These are phyloP conservation scores for Anorthoa munda DNA, from an alignment of 2,888 invertebrate genomes.

Conservation along the genomic window DNA sequence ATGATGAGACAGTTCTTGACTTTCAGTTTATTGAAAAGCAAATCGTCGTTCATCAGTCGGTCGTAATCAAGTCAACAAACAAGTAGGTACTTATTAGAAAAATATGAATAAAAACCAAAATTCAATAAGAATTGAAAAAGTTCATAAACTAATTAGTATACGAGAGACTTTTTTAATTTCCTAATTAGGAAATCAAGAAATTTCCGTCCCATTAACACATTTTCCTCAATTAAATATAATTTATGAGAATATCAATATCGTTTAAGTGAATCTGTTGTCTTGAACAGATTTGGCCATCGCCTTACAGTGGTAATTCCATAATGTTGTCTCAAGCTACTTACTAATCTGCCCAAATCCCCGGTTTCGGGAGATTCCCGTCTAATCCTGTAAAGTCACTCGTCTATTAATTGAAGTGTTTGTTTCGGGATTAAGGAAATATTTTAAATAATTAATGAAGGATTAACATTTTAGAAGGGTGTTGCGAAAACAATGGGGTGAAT, in stretches of 20 bases:
- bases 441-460: slow-evolving; percentile 57
- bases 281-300: slow-evolving; percentile 65
- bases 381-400: slow-evolving; percentile 75
- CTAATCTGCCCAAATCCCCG: slow-evolving; percentile 69
- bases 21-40: not conserved
- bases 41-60: no score
- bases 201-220: not conserved
- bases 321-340: slow-evolving; percentile 70
- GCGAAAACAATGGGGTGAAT: slow-evolving; percentile 18
- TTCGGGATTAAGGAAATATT: slow-evolving; percentile 64
- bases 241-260: slow-evolving; percentile 59
- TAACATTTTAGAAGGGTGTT: slow-evolving; percentile 40
- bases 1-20: no score
- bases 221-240: slow-evolving; percentile 38
- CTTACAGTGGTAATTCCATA: slow-evolving; percentile 73
- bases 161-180: not conserved
- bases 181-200: slow-evolving; percentile 10
- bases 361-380: slow-evolving; percentile 62
- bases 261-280: slow-evolving; percentile 56
- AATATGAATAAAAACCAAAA: not conserved
- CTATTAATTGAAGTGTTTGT: slow-evolving; percentile 75
- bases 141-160: not conserved
- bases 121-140: not conserved
- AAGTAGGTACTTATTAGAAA: not conserved
- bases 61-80: not conserved